Conservation (phyloP, 2,888 invertebrate genomes). For the Sympetrum striolatum region DNA sequence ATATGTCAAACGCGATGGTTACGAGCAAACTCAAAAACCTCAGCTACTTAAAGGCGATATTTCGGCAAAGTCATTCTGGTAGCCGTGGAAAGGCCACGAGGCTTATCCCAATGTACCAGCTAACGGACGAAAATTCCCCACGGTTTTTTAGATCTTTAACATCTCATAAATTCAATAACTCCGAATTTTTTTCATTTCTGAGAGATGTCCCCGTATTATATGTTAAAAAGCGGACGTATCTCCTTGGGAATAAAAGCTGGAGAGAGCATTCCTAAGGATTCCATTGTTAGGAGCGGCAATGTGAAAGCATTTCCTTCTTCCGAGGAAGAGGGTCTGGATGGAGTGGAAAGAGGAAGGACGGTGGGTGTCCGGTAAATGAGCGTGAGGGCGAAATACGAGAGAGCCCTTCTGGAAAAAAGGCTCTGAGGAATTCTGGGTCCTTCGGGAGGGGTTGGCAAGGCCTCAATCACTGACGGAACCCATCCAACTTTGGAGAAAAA, state of each 20-base stretch:
- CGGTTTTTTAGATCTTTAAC: neutral
- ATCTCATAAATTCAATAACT: too few species aligned
- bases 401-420: neutral
- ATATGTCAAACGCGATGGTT: neutral
- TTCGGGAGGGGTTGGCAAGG: neutral
- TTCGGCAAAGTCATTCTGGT: neutral
- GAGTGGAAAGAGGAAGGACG: neutral
- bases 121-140: neutral
- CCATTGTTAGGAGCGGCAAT: neutral
- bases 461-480: neutral
- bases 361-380: constrained; percentile 18
- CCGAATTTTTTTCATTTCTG: too few species aligned
- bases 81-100: neutral
- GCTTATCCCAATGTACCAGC: neutral
- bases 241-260: neutral
- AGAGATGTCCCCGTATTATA: too few species aligned
- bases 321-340: neutral
- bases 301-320: neutral
- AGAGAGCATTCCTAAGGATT: neutral
- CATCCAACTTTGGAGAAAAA: neutral
- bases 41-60: neutral
- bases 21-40: neutral
- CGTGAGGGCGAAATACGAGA: neutral
- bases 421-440: neutral
- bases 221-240: neutral